Conservation (phyloP, 2,888 invertebrate genomes). For the Drosophila quinaria region DNA sequence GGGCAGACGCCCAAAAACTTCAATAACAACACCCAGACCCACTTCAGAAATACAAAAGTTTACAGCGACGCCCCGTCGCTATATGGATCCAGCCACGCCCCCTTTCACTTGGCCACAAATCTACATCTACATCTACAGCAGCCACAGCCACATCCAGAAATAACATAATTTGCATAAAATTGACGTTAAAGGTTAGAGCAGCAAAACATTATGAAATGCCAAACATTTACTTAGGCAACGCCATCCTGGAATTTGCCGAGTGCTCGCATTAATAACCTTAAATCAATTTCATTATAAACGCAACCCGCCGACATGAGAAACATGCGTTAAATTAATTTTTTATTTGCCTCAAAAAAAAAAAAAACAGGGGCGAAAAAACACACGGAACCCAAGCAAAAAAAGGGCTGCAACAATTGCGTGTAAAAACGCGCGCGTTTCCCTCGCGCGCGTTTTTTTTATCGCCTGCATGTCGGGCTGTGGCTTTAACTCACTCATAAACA, state of each 20-base stretch:
- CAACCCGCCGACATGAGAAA: slow-evolving; percentile 54
- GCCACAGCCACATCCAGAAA: slow-evolving; percentile 53
- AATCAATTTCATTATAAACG: slow-evolving; percentile 80
- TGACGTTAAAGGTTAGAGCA: slow-evolving; percentile 85
- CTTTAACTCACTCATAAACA: slow-evolving; percentile 59
- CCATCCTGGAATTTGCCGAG: slow-evolving; percentile 40
- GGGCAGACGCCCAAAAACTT: slow-evolving; percentile 71
- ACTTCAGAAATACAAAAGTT: slow-evolving; percentile 51
- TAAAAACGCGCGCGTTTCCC: slow-evolving; percentile 55
- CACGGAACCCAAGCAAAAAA: slow-evolving; percentile 40
- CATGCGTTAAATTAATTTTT: slow-evolving; percentile 84
- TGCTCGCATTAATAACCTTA: slow-evolving; percentile 80
- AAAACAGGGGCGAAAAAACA: slow-evolving; percentile 41
- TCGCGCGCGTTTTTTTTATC: slow-evolving; percentile 33
- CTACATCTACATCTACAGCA: slow-evolving; percentile 38
- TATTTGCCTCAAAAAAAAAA: slow-evolving; percentile 61
- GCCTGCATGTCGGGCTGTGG: not conserved
- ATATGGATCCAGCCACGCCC: slow-evolving; percentile 62
- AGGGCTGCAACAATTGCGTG: slow-evolving; percentile 71
- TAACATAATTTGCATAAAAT: slow-evolving; percentile 85
- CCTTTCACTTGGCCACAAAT: slow-evolving; percentile 34
- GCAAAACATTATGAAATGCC: slow-evolving; percentile 74
- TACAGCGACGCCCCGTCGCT: slow-evolving; percentile 75
- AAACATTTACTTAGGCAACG: slow-evolving; percentile 83
- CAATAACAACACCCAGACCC: slow-evolving; percentile 76